These are phyloP conservation scores for Diglossa cyanea DNA, from an alignment of 2,797 vertebrate genomes.

Conservation along the genomic window DNA sequence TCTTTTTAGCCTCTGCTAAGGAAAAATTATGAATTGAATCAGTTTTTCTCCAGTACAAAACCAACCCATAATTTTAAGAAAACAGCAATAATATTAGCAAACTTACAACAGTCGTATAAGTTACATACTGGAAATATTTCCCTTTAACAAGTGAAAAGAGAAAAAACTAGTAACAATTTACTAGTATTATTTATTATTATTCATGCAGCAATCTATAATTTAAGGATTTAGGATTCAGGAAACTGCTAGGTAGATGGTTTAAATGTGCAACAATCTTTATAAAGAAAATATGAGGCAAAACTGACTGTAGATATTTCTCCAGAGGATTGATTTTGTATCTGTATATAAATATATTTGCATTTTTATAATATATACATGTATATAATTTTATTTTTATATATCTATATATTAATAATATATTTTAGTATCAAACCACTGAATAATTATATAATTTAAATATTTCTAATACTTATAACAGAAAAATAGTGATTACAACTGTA, in stretches of 20 bases:
- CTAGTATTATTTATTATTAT: not conserved
- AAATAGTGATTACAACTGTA: not conserved
- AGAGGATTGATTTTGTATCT: not conserved
- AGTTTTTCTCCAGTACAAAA: not conserved
- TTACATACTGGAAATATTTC: not conserved
- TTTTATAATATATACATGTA: not conserved
- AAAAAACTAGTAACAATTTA: not conserved
- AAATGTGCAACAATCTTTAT: not conserved
- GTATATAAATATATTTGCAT: not conserved
- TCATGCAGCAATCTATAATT: not conserved
- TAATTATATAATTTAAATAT: not conserved
- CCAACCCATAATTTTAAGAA: not conserved
- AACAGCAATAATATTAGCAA: not conserved
- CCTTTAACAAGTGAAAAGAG: not conserved
- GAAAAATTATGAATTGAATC: not conserved
- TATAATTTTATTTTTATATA: not conserved
- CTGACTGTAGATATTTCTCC: not conserved
- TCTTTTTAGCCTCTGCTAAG: not conserved
- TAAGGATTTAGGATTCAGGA: not conserved
- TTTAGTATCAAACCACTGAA: fast-evolving
- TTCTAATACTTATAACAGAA: not conserved
- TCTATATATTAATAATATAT: not conserved
- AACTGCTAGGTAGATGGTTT: not conserved
- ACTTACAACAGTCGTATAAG: fast-evolving
- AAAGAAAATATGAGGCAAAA: not conserved